Conservation (phyloP, 2,797 vertebrate species). For the Mallotus villosus region DNA sequence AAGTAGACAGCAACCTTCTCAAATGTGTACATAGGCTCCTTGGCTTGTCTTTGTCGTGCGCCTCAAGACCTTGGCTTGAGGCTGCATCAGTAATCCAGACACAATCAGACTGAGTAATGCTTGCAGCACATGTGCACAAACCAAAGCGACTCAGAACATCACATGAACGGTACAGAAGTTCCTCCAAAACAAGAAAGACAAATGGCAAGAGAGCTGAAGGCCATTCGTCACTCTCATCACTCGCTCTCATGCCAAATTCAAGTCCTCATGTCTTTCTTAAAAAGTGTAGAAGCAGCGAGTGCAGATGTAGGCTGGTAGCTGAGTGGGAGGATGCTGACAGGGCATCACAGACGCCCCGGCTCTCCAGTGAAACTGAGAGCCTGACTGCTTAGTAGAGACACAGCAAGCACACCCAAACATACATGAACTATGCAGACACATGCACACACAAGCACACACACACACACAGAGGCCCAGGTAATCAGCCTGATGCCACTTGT, state of each 20-base stretch:
- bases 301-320: neutral
- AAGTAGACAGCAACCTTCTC: conserved; percentile 22
- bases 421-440: neutral
- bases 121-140: neutral
- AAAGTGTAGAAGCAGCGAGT: conserved; percentile 13
- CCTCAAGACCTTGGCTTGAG: conserved; percentile 6
- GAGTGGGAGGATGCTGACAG: neutral
- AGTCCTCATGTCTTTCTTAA: conserved; percentile 23
- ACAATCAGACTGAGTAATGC: neutral
- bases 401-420: neutral
- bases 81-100: neutral
- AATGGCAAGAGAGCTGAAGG: conserved; percentile 4
- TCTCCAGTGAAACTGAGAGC: neutral
- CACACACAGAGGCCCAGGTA: neutral
- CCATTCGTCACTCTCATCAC: conserved; percentile 7
- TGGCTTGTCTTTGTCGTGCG: conserved; percentile 9
- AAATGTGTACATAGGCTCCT: conserved; percentile 1
- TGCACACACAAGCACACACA: conserved; percentile 1
- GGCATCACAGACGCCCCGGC: neutral
- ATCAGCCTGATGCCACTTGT: neutral
- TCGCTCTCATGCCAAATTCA: neutral
- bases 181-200: conserved; percentile 21
- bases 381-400: too few relatives aligned
- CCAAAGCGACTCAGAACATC: neutral
- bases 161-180: neutral